Percentiles rank a stretch among this genome's conserved stretches.
Evolutionary conservation across 2,888 invertebrate species (phyloP).

Genomic region (Rhingia campestris): DNA sequence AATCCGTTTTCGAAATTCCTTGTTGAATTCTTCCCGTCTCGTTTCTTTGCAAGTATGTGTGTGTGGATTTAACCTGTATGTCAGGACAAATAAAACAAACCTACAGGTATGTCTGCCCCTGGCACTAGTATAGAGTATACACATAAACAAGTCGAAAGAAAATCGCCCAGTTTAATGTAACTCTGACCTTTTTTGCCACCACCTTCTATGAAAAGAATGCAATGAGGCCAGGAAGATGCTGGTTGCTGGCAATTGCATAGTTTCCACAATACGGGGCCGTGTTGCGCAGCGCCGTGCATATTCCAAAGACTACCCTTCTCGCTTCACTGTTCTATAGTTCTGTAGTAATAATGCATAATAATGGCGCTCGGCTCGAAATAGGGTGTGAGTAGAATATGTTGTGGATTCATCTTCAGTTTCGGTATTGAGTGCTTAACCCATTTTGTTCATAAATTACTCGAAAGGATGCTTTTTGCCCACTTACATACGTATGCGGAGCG

Average conservation of each 20-base stretch:
- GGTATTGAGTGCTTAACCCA: constrained; percentile 75
- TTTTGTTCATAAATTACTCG: constrained; percentile 75
- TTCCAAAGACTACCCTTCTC: constrained; percentile 5
- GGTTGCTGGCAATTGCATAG: constrained; percentile 59
- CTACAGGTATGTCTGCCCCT: constrained; percentile 25
- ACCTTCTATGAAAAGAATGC: constrained; percentile 29
- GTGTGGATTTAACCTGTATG: neutral
- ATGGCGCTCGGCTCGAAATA: constrained; percentile 27
- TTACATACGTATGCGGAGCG: constrained; percentile 31
- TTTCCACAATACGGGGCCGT: neutral
- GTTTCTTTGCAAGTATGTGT: neutral
- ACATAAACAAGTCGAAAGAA: constrained; percentile 60
- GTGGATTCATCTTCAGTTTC: constrained; percentile 71
- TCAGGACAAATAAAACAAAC: constrained; percentile 42
- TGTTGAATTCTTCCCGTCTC: constrained; percentile 14
- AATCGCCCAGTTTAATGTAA: constrained; percentile 57
- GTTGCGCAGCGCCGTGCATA: neutral
- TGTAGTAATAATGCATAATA: constrained; percentile 60
- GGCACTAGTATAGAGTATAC: constrained; percentile 30
- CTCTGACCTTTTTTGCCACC: constrained; percentile 57
- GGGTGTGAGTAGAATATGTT: constrained; percentile 27
- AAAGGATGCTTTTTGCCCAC: constrained; percentile 71
- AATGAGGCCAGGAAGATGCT: constrained; percentile 63
- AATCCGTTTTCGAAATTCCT: constrained; percentile 8
- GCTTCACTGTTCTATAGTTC: neutral